Base-by-base conservation (phyloP, 1,140 invertebrate genomes). In the Microvelia longipes region DNA sequence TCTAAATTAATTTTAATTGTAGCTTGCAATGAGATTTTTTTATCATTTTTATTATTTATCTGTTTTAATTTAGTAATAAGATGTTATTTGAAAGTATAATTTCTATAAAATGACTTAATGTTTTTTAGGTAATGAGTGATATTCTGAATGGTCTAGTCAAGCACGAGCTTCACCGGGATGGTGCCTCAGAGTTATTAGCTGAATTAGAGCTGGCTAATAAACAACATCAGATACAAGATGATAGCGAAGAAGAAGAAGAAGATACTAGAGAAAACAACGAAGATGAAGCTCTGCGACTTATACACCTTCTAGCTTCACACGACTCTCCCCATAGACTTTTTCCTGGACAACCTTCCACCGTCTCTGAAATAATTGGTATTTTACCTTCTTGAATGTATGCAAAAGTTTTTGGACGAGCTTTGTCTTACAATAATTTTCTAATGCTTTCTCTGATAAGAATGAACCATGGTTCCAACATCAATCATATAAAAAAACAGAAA, bases 261-360 rank as follows among this genome's bases (percentile, higher is more conserved):
- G 25, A 35, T 28, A 15, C 29, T 70, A 28, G 63, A 70, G 24
- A 62, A 29, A 35, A 67, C 70, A 50, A 71, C 66, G 14, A 24
- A 64, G 25, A 61, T 69, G 26, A 69, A 66, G 35, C n/a, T 60
- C 1, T 24, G 61, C 14, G n/a, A 65, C 25, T 24, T 67, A 69
- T n/a, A 69, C 29, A 50, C 30, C 62, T 24, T 62, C 14, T 19
- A 35, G 19, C 28, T 65, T 70, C 60, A 28, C n/a, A 19, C 60
- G 60, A 66, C 5, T 67, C 70, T 29, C 66, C 64, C 30, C 72
- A 70, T 64, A 66, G 69, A n/a, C 29, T 73, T 35, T 69, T 70
- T 28, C 29, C 69, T 1, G 73, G 71, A 1, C 68, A 73, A 64
- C 73, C 73, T 24, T 73, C 73, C 13, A 73, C 72, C 13, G 62